Conservation (phyloP, 2,888 invertebrate genomes). For the Cryptops parisi region DNA sequence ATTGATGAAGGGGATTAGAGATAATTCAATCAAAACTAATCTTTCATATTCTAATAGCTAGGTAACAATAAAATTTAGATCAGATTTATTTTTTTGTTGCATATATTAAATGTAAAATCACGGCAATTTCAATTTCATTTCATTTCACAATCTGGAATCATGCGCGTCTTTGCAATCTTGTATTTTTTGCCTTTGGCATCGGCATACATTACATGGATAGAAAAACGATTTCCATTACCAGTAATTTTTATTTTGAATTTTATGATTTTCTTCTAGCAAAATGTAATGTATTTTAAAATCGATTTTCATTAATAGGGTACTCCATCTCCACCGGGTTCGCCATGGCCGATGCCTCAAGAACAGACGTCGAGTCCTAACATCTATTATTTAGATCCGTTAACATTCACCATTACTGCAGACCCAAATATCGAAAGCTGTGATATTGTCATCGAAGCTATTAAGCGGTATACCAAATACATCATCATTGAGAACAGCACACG, state of each 20-base stretch:
- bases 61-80: too few relatives aligned
- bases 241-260: not conserved
- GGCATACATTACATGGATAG: slow-evolving; percentile 15
- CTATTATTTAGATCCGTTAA: not conserved
- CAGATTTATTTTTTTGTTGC: too few relatives aligned
- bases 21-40: too few relatives aligned
- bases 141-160: too few relatives aligned
- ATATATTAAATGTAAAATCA: too few relatives aligned
- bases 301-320: slow-evolving; percentile 7
- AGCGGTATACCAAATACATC: slow-evolving; percentile 25
- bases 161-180: too few relatives aligned
- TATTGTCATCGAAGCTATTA: slow-evolving; percentile 40
- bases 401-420: too few relatives aligned
- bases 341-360: slow-evolving; percentile 15
- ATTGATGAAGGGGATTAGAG: too few relatives aligned
- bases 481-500: not conserved
- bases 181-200: not conserved
- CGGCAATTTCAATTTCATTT: too few relatives aligned
- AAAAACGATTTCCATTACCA: slow-evolving; percentile 13
- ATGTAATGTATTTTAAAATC: not conserved
- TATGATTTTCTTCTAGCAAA: not conserved
- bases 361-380: not conserved
- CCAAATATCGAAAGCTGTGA: too few relatives aligned
- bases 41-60: too few relatives aligned
- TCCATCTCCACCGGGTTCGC: slow-evolving; percentile 15